Base-by-base conservation (phyloP, 2,888 invertebrate genomes). In the Gonocerus acuteangulatus region DNA sequence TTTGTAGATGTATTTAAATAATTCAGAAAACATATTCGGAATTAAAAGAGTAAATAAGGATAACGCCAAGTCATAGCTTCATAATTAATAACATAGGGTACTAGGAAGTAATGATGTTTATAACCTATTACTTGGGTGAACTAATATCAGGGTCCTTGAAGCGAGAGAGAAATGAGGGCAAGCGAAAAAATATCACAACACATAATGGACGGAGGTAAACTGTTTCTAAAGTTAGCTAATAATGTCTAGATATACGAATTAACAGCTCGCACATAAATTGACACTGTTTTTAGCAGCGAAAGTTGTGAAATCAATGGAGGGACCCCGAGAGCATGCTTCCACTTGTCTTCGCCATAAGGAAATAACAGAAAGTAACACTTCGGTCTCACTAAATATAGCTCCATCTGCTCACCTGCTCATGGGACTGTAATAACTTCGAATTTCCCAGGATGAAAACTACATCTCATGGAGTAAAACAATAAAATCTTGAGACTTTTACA, bases 241-340 rank as follows among this genome's bases (percentile, higher is more conserved):
- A 13, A 39, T n/a, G 4, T 13, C 39, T 4, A 39, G 15, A 39
- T 9, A 11, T n/a, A 39, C 3, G 3, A 9, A 39, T n/a, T 39
- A 39, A 39, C 39, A 39, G 9, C 27, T 27, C 9, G 27, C 27
- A 27, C 4, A 39, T 15, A n/a, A 54, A 54, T 54, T 16, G 48
- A 59, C 47, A 57, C 45, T 45, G 18, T 47, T 57, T 39, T 47
- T 47, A 57, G 45, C 59, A 48, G 27, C 32, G 48, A 59, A 59
- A 59, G 45, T 59, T 59, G 48, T 59, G 59, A 59, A 59, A 59
- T 59, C 59, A 59, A 59, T 59, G 59, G 59, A 44, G 59, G 59
- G 57, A 45, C 44, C 45, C 19, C 36, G 21, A 59, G 18, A 59
- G 59, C 59, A 59, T 59, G 59, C 56, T 56, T 36, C 48, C 36